A percentile compares a stretch with the other conserved stretches of the same genome.
Evolutionary conservation across 2,113 vertebrate species (phyloP).

Genomic region (Halichoeres trimaculatus): DNA sequence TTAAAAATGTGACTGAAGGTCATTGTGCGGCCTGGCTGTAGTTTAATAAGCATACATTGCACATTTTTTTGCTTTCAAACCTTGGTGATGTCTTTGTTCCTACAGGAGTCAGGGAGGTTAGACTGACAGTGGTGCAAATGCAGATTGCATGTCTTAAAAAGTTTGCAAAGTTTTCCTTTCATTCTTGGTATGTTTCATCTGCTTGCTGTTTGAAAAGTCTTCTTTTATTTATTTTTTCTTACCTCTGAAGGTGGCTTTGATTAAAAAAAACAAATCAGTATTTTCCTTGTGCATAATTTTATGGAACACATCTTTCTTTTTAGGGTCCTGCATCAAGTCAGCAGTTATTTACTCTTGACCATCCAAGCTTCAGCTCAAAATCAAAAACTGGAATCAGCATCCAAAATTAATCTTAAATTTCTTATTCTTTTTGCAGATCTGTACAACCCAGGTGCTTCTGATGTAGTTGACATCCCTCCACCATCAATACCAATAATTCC

Average conservation of each 20-base stretch:
- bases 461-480: slow-evolving; percentile 82
- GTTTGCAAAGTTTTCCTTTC: slow-evolving; percentile 9
- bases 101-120: neutral
- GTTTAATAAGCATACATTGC: neutral
- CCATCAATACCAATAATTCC: slow-evolving; percentile 80
- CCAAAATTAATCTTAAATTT: neutral
- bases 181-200: slow-evolving; percentile 7
- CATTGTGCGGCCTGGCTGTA: neutral
- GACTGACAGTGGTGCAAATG: neutral
- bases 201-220: slow-evolving; percentile 13
- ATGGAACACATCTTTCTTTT: neutral
- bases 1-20: neutral
- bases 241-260: neutral
- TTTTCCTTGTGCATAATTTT: neutral
- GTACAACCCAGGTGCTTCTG: slow-evolving; percentile 90
- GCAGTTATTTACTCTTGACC: neutral
- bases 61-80: neutral
- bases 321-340: neutral
- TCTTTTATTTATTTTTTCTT: slow-evolving; percentile 5
- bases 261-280: neutral
- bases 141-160: slow-evolving; percentile 34
- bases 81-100: neutral
- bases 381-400: neutral
- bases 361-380: neutral
- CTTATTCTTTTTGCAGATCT: slow-evolving; percentile 81